Percentiles rank a stretch among this genome's conserved stretches.
These are phyloP conservation scores for Pteromalus puparum DNA, from an alignment of 1,140 invertebrate genomes.

Conservation along the genomic window DNA sequence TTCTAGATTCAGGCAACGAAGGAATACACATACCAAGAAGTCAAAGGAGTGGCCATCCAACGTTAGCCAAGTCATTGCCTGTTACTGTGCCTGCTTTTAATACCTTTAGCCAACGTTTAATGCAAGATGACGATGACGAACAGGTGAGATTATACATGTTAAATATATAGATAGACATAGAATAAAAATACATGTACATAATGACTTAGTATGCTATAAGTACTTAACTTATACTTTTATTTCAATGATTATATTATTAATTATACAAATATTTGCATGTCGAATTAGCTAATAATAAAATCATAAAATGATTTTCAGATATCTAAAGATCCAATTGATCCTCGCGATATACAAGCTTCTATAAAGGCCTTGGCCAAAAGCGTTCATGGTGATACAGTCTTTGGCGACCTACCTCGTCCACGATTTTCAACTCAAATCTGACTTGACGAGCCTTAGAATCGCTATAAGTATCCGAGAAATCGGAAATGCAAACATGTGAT, in stretches of 20 bases:
- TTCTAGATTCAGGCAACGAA: slow-evolving; percentile 72
- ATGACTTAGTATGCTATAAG: not conserved
- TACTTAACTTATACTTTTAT: no score
- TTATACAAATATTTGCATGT: not conserved
- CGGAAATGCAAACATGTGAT: slow-evolving; percentile 43
- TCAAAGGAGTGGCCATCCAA: slow-evolving; percentile 66
- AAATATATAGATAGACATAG: not conserved
- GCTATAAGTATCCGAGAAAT: slow-evolving; percentile 31
- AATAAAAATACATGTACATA: not conserved
- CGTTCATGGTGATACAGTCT: slow-evolving; percentile 88
- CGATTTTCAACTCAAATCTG: slow-evolving; percentile 88
- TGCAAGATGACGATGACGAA: slow-evolving; percentile 71
- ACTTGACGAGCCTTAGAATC: slow-evolving; percentile 57
- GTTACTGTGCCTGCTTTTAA: slow-evolving; percentile 76
- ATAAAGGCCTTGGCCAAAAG: slow-evolving; percentile 91
- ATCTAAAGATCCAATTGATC: slow-evolving; percentile 67
- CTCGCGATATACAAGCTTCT: slow-evolving; percentile 88
- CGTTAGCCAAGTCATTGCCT: slow-evolving; percentile 76
- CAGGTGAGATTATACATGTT: slow-evolving; percentile 63
- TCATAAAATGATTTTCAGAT: slow-evolving; percentile 55
- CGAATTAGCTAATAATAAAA: not conserved
- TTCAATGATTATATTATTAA: no score
- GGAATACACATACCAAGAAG: slow-evolving; percentile 71
- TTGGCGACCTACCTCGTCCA: slow-evolving; percentile 88
- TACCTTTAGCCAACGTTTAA: slow-evolving; percentile 60